These are phyloP conservation scores for Poecilia wingei DNA, from an alignment of 2,797 vertebrate species.

Conservation along the genomic window DNA sequence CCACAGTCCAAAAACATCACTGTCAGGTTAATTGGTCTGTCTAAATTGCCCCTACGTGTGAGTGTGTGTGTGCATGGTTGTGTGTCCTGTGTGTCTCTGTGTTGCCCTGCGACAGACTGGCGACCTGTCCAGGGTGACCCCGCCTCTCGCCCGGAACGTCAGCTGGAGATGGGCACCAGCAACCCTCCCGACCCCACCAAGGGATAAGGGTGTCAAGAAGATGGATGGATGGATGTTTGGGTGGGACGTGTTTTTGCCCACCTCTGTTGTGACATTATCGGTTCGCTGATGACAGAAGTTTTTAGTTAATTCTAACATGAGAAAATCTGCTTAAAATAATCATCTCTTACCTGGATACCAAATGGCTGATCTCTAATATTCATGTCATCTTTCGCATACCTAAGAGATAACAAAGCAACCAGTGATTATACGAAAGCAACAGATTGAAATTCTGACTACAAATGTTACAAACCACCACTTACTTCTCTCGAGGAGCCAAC, in stretches of 20 bases:
- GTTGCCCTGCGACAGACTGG: too few relatives aligned
- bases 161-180: too few relatives aligned
- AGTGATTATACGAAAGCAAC: background rate
- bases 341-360: constrained; percentile 91
- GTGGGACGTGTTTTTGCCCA: background rate
- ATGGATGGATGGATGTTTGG: background rate
- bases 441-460: background rate
- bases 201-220: too few relatives aligned
- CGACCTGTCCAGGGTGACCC: too few relatives aligned
- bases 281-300: background rate
- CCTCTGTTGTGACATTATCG: background rate
- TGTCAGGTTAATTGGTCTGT: too few relatives aligned
- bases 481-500: constrained; percentile 96
- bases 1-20: too few relatives aligned
- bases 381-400: constrained; percentile 99
- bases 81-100: too few relatives aligned
- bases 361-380: constrained; percentile 98
- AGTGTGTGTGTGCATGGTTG: too few relatives aligned
- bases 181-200: too few relatives aligned
- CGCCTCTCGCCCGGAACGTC: too few relatives aligned
- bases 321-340: constrained; percentile 4
- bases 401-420: constrained; percentile 52
- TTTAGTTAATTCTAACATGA: background rate
- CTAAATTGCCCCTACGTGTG: too few relatives aligned
- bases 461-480: constrained; percentile 54